phyloP scores from a whole-genome alignment of 2,113 vertebrate species.

The Sorex fumeus region DNA sequence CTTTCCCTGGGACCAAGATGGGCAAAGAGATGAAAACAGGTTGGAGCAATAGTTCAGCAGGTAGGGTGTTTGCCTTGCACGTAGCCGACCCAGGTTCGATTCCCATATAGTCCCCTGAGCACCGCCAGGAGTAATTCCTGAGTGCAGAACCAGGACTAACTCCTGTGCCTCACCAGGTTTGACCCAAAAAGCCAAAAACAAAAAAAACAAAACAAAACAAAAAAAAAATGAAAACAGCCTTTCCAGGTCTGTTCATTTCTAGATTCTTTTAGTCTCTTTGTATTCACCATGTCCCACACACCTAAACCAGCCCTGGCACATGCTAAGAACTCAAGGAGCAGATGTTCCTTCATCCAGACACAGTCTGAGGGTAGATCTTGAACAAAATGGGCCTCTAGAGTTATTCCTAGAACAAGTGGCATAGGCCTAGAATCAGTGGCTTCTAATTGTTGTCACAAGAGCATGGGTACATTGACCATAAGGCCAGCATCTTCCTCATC shows the following conservation, averaged over 20 bases:
- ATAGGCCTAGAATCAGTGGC: neutral
- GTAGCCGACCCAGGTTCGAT: no score
- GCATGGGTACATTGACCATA: neutral
- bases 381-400: neutral
- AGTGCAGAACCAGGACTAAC: no score
- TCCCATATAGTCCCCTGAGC: no score
- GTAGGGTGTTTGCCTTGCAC: no score
- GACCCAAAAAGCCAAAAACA: no score
- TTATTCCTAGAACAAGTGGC: neutral
- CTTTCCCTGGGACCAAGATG: neutral
- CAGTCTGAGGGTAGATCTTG: neutral
- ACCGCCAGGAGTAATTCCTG: no score
- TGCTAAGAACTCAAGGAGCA: neutral
- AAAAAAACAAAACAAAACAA: no score
- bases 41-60: no score
- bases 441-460: conserved; percentile 22
- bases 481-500: neutral
- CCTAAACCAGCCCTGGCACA: neutral
- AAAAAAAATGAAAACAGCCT: no score
- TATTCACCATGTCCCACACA: neutral
- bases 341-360: neutral
- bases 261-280: neutral
- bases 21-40: neutral
- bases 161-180: no score
- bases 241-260: conserved; percentile 7